Base-by-base conservation (phyloP, 2,113 vertebrate species). In the Cygnus buccinator region DNA sequence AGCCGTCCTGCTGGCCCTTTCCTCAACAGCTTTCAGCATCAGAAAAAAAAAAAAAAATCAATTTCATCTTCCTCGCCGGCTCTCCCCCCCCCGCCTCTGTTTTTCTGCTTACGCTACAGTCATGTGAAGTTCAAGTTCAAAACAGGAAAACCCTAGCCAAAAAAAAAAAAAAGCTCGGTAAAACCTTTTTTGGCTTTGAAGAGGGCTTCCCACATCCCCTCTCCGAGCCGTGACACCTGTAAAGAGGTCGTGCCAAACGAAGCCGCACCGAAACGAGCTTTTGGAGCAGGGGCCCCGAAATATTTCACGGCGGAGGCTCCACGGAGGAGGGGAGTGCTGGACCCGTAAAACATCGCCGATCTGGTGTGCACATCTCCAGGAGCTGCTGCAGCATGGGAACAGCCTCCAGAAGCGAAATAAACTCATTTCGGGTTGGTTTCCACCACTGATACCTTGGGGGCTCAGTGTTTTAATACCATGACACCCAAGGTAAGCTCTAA, bases 101-200 rank as follows among this genome's bases (percentile, higher is more conserved):
- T 82, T 74, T 62, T 58, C 52, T 82, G 93, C 62, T 92, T 43
- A 63, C 0, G 0, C 68, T 29, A 5, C 50, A 37, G 93, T 71
- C 81, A 59, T 1, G 74, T 61, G 66, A 89, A 95, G 89, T n/a
- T 93, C 73, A 28, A 93, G 84, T 55, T 81, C 41, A 55, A 87
- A 97, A 95, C 92, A 93, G 95, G 95, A 97, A 94, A 93, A 93
- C 87, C 78, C 44, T 25, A 31, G 81, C 57, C 33, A 44, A 82
- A 89, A 15, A 35, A 7, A 72, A 14, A 35, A 5, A 73, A 35
- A 35, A n/a, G 50, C 72, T 86, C 5, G 76, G 84, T 15, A 37
- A 87, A 93, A 58, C 87, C 75, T 29, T 17, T 17, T 13, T 18
- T 26, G 67, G 35, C 87, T 95, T 71, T 91, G 77, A 41, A 28